Conservation (phyloP, 2,797 vertebrate genomes). For the Triplophysa yarkandensis region DNA sequence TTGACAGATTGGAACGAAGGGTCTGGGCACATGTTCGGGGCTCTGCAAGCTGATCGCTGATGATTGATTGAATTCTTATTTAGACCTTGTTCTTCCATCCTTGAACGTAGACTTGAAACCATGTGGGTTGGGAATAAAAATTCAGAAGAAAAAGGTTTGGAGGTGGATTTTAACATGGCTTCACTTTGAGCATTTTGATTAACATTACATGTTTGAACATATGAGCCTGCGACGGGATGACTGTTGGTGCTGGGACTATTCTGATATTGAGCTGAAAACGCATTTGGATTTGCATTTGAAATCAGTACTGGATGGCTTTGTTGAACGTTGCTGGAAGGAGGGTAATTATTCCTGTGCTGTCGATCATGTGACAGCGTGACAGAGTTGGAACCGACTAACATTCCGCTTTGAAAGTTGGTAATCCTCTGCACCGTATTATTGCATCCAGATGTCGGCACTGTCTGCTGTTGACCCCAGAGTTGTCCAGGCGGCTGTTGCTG, state of each 20-base stretch:
- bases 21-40: neutral
- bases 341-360: neutral
- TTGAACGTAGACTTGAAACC: neutral
- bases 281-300: neutral
- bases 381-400: neutral
- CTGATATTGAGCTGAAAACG: neutral
- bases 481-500: neutral
- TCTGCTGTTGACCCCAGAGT: constrained; percentile 6
- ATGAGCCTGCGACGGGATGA: neutral
- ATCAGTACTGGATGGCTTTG: neutral
- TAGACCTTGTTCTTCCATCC: neutral
- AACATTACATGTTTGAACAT: neutral
- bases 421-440: neutral
- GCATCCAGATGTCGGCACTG: neutral
- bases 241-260: neutral
- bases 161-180: neutral
- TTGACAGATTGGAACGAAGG: neutral
- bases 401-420: neutral
- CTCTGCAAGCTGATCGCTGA: neutral
- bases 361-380: neutral
- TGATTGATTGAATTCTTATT: neutral
- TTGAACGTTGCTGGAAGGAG: constrained; percentile 4
- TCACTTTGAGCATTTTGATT: neutral
- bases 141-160: neutral
- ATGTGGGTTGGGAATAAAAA: neutral